phyloP scores from a whole-genome alignment of 2,888 invertebrate species.

The Dasypogon diadema region DNA sequence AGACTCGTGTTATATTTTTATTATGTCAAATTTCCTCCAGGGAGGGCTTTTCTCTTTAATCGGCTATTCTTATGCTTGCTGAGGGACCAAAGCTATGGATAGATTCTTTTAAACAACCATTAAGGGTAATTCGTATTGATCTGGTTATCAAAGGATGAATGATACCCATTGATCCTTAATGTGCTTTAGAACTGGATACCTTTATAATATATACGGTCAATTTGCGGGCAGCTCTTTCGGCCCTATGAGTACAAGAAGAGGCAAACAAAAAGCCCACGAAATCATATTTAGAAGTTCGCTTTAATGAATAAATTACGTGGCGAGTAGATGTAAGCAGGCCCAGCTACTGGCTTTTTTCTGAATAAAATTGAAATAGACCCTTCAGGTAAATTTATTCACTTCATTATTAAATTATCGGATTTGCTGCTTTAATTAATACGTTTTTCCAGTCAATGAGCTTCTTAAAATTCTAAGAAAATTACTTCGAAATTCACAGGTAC shows the following conservation, averaged over 20 bases:
- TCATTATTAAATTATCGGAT: not conserved
- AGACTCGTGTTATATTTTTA: too few relatives aligned
- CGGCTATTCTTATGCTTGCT: not conserved
- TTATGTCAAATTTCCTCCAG: not conserved
- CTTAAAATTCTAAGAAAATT: too few relatives aligned
- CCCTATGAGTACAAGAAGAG: not conserved
- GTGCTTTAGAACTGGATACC: not conserved
- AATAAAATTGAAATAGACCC: not conserved
- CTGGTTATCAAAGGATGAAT: not conserved
- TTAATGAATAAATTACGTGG: conserved; percentile 16
- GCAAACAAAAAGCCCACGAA: not conserved
- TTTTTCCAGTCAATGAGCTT: too few relatives aligned
- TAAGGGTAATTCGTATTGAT: conserved; percentile 3
- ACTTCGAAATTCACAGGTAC: too few relatives aligned
- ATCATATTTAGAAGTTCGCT: not conserved
- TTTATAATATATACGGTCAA: conserved; percentile 14
- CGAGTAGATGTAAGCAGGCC: not conserved
- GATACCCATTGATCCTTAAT: conserved; percentile 17
- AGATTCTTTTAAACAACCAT: conserved; percentile 13
- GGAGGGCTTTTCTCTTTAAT: not conserved
- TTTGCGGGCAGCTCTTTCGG: not conserved
- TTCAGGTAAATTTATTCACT: not conserved
- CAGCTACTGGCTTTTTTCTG: not conserved
- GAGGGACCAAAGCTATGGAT: not conserved
- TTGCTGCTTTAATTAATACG: too few relatives aligned